A percentile compares a stretch with the other conserved stretches of the same genome.
Conservation (phyloP, 1,140 invertebrate species). For the Trinorchestia longiramus region DNA sequence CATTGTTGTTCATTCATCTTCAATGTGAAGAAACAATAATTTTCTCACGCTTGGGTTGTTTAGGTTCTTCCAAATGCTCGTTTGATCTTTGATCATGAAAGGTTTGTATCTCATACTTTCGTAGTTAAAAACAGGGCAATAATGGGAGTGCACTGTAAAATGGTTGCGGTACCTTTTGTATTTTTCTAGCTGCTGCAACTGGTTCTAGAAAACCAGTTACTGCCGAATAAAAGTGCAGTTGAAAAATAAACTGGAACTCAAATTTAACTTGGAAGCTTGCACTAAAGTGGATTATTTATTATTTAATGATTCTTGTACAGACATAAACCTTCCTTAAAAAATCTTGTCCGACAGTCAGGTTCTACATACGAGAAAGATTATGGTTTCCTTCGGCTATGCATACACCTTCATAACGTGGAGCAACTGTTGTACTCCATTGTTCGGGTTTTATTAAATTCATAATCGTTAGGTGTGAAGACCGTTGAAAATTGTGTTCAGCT, state of each 20-base stretch:
- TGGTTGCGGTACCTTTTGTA: not conserved
- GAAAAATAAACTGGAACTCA: not conserved
- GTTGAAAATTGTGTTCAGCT: not conserved
- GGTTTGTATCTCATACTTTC: not conserved
- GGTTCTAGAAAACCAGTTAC: not conserved
- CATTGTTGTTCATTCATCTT: not conserved
- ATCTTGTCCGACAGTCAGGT: not conserved
- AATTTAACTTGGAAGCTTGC: not conserved
- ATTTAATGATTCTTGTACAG: not conserved
- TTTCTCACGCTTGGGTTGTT: not conserved
- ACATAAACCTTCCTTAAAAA: not conserved
- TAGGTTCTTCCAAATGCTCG: not conserved
- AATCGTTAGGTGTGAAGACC: not conserved
- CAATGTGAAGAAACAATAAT: constrained; percentile 9
- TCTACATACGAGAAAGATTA: not conserved
- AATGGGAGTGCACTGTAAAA: not conserved
- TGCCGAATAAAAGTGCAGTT: not conserved
- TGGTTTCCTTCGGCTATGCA: not conserved
- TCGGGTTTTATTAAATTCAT: not conserved
- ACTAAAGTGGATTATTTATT: not conserved
- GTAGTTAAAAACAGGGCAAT: not conserved
- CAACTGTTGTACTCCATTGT: not conserved
- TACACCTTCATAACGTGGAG: not conserved
- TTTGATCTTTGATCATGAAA: not conserved
- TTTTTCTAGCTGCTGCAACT: not conserved